A percentile compares a stretch with the other conserved stretches of the same genome.
phyloP scores from a whole-genome alignment of 2,797 vertebrate genomes.

The Esox masquinongy region DNA sequence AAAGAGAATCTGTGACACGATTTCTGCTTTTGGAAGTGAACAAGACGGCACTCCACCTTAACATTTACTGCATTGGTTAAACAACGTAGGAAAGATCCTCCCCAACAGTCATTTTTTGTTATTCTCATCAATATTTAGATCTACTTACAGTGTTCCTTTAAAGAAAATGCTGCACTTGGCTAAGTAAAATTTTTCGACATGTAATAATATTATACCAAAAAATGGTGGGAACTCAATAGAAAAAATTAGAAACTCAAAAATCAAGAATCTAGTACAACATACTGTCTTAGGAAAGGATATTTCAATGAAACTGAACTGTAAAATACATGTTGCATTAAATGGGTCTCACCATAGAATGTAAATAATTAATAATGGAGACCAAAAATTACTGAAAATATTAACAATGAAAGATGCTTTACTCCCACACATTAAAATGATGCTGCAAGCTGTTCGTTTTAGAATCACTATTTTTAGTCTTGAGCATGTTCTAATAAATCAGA shows the following conservation, averaged over 20 bases:
- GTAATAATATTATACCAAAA: too few species aligned
- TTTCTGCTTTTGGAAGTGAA: too few species aligned
- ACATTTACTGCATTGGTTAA: too few species aligned
- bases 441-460: constrained; percentile 7
- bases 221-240: neutral
- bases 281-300: neutral
- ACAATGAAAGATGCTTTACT: neutral
- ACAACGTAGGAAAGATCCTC: too few species aligned
- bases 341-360: neutral
- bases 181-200: too few species aligned
- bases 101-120: too few species aligned
- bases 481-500: constrained; percentile 5
- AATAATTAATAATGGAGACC: neutral
- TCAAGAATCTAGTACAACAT: neutral
- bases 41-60: too few species aligned
- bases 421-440: constrained; percentile 1
- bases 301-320: neutral
- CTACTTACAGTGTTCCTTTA: too few species aligned
- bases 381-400: neutral
- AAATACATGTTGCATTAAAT: neutral
- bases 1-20: too few species aligned
- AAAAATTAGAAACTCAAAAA: neutral
- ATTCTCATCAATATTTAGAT: too few species aligned
- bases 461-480: constrained; percentile 12
- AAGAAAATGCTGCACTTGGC: too few species aligned